Conservation (phyloP, 2,888 invertebrate species). For the Apamea monoglypha region DNA sequence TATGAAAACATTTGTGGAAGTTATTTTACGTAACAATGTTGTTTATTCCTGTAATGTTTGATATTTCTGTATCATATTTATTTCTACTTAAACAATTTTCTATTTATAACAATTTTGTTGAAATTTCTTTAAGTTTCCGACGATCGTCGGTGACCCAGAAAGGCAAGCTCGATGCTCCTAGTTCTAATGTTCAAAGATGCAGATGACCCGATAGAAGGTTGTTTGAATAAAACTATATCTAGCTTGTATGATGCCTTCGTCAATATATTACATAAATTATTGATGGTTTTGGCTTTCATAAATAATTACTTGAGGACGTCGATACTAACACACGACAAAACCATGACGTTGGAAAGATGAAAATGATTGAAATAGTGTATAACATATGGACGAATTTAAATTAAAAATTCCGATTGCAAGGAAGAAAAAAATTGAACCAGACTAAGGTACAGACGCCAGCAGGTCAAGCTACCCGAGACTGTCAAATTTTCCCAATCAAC, state of each 20-base stretch:
- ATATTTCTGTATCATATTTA: not conserved
- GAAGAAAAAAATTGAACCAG: not conserved
- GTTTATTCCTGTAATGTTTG: not conserved
- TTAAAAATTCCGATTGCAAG: not conserved
- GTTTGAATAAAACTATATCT: not conserved
- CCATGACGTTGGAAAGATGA: not conserved
- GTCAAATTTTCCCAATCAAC: too few relatives aligned
- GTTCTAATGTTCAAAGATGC: constrained; percentile 32
- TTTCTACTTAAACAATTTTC: constrained; percentile 1
- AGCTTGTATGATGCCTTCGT: not conserved
- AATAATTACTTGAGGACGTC: not conserved
- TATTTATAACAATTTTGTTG: constrained; percentile 9
- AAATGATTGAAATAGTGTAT: not conserved
- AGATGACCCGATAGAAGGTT: constrained; percentile 31
- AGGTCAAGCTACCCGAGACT: too few relatives aligned
- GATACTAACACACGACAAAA: not conserved
- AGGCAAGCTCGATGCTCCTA: constrained; percentile 21
- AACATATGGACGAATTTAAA: not conserved
- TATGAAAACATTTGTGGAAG: not conserved
- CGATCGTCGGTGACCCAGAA: constrained; percentile 30
- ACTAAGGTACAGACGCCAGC: too few relatives aligned
- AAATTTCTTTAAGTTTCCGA: constrained; percentile 12
- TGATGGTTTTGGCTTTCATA: not conserved
- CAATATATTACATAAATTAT: not conserved
- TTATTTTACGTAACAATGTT: constrained; percentile 21